Evolutionary conservation across 2,888 invertebrate species (phyloP).

Genomic region (Globia sparganii): DNA sequence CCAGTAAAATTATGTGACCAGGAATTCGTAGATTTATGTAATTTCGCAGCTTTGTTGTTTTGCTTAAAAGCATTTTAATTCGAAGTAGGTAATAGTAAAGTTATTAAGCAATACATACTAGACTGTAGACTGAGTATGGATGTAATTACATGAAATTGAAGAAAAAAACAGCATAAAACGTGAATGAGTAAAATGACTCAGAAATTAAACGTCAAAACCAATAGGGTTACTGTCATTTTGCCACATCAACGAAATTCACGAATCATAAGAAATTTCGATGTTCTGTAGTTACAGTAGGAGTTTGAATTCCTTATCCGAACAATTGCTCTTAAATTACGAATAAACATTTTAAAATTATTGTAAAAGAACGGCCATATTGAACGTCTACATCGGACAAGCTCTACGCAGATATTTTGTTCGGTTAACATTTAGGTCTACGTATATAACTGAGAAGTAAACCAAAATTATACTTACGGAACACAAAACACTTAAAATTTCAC

Average conservation of each 20-base stretch:
- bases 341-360: constrained; percentile 74
- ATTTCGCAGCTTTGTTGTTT: constrained; percentile 41
- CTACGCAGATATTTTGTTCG: constrained; percentile 50
- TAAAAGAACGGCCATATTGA: constrained; percentile 89
- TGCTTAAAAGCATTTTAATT: neutral
- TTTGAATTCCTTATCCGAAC: constrained; percentile 17
- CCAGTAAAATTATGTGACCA: constrained; percentile 36
- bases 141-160: constrained; percentile 43
- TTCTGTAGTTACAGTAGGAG: neutral
- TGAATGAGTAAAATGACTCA: constrained; percentile 84
- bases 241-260: constrained; percentile 85
- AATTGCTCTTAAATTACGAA: constrained; percentile 57
- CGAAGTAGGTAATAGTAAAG: neutral
- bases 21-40: constrained; percentile 59
- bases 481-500: constrained; percentile 83
- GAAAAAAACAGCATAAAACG: constrained; percentile 47
- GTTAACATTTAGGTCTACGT: constrained; percentile 40
- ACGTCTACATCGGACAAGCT: constrained; percentile 76
- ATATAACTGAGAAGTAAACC: constrained; percentile 49
- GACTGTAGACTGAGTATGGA: constrained; percentile 14
- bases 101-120: neutral
- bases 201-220: constrained; percentile 87
- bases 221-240: constrained; percentile 85
- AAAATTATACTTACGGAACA: constrained; percentile 84
- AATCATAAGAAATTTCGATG: constrained; percentile 51